Conservation (phyloP, 2,113 vertebrate genomes). For the Tachuris rubrigastra region DNA sequence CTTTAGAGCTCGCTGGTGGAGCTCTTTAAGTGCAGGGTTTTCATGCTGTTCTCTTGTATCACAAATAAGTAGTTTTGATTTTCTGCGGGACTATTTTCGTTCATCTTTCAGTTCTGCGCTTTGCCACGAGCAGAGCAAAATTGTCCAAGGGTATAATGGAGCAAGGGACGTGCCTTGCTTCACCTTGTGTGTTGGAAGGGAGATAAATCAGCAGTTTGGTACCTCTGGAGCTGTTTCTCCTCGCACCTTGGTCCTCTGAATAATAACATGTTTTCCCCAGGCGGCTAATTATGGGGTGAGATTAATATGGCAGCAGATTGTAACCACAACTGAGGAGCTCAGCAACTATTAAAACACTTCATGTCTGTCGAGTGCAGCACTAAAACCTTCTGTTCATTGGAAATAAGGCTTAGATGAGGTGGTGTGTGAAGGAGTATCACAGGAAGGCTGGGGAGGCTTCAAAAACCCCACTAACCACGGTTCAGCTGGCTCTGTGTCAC, state of each 20-base stretch:
- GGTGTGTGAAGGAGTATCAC: neutral
- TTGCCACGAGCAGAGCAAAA: neutral
- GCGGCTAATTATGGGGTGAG: conserved; percentile 72
- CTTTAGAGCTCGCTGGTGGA: neutral
- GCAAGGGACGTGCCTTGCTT: neutral
- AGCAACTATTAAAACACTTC: conserved; percentile 23
- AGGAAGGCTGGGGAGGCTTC: neutral
- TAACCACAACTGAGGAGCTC: conserved; percentile 30
- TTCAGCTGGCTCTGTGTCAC: neutral
- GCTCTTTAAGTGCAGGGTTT: conserved; percentile 3
- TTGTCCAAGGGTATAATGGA: neutral
- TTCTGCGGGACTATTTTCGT: neutral
- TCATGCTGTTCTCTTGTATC: neutral
- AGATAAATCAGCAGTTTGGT: neutral
- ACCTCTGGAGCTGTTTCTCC: conserved; percentile 7
- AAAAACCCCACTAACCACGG: rapidly evolving
- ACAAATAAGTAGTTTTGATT: conserved; percentile 12
- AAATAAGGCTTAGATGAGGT: neutral
- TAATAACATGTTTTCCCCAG: conserved; percentile 36
- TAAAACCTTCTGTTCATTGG: neutral
- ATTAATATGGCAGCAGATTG: conserved; percentile 61
- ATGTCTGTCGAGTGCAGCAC: neutral
- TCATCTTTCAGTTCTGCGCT: neutral
- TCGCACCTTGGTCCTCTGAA: conserved; percentile 44
- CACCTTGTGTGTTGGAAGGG: neutral